Percentiles rank a stretch among this genome's conserved stretches.
These are phyloP conservation scores for Indri indri DNA, from an alignment of 2,113 vertebrate genomes.

Conservation along the genomic window DNA sequence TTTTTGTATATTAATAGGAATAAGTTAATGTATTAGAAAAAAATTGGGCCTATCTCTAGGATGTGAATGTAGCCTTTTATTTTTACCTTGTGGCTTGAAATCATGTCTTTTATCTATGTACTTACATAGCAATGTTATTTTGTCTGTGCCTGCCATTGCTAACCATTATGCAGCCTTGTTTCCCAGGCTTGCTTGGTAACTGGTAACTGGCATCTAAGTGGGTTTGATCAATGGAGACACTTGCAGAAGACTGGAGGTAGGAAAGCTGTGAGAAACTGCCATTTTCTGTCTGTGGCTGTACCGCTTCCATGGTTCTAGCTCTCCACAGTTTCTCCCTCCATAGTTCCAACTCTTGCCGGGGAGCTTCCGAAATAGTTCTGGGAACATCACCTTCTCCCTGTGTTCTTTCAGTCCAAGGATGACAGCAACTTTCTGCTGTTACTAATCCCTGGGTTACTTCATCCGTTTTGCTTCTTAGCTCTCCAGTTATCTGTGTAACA, in stretches of 20 bases:
- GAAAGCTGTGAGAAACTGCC: not conserved
- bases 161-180: not conserved
- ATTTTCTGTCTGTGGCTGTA: not conserved
- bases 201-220: not conserved
- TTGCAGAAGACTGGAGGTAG: not conserved
- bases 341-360: not conserved
- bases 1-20: not conserved
- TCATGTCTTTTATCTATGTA: not conserved
- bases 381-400: not conserved
- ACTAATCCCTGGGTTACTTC: not conserved
- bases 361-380: not conserved
- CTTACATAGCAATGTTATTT: not conserved
- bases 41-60: not conserved
- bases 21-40: not conserved
- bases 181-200: not conserved
- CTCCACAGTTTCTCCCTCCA: not conserved
- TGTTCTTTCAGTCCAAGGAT: not conserved
- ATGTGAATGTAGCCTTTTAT: not conserved
- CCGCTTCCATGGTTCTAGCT: not conserved
- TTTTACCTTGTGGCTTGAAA: not conserved
- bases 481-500: not conserved
- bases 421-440: not conserved
- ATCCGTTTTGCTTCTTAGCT: constrained; percentile 19
- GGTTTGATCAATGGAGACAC: not conserved
- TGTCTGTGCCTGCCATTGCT: not conserved